A percentile compares a stretch with the other conserved stretches of the same genome.
phyloP scores from a whole-genome alignment of 2,888 invertebrate species.

The Hololepta plana region DNA sequence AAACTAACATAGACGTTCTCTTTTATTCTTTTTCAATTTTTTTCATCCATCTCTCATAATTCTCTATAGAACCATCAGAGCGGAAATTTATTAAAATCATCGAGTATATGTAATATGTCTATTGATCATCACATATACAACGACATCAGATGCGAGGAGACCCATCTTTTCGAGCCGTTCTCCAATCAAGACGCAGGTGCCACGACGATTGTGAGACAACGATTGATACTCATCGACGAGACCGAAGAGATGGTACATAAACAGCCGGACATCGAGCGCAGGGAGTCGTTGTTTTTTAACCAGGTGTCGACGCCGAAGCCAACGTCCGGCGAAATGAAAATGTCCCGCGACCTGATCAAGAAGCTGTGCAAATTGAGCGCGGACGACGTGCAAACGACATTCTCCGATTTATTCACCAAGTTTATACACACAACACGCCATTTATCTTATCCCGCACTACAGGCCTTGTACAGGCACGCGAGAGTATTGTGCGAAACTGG shows the following conservation, averaged over 20 bases:
- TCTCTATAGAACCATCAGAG: conserved; percentile 43
- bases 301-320: conserved; percentile 47
- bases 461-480: conserved; percentile 44
- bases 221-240: conserved; percentile 37
- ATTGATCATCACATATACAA: conserved; percentile 64
- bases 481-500: conserved; percentile 47
- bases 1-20: too few species aligned
- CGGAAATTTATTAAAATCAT: conserved; percentile 56
- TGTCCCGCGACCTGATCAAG: conserved; percentile 51
- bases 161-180: conserved; percentile 58
- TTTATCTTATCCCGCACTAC: conserved; percentile 48
- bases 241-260: conserved; percentile 28
- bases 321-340: conserved; percentile 49
- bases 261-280: conserved; percentile 34
- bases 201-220: conserved; percentile 43
- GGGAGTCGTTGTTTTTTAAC: conserved; percentile 52
- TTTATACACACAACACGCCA: conserved; percentile 48
- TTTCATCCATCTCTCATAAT: too few species aligned
- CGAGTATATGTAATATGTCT: conserved; percentile 50
- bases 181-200: conserved; percentile 57
- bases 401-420: conserved; percentile 42
- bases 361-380: conserved; percentile 42
- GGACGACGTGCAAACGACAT: conserved; percentile 40
- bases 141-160: conserved; percentile 49
- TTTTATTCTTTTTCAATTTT: too few species aligned